Base-by-base conservation (phyloP, 2,888 invertebrate genomes). In the Drosophila cognata region DNA sequence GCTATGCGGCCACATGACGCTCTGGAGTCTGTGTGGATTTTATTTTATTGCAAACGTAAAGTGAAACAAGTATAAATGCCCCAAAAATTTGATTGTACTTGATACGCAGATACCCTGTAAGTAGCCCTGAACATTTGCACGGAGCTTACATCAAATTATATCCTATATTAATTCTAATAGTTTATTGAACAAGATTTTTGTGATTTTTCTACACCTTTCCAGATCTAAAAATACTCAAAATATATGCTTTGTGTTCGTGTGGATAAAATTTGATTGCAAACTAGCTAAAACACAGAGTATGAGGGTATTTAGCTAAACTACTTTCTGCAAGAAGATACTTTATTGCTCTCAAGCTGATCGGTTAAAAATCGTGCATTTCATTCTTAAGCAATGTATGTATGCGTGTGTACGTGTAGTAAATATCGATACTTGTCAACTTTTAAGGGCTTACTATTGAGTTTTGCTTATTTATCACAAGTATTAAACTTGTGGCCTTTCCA, bases 11-110 rank as follows among this genome's bases (percentile, higher is more conserved):
- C 74, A 76, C 73, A 76, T 77, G 67, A 58, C 67, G 78, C 78
- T 71, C 36, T 71, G 60, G 65, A 64, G 73, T 73, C 62, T 65
- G 81, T 76, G 86, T 63, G 85, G 82, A 89, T 89, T 85, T 89
- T 88, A 85, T 85, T 85, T 85, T 85, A 85, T 85, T 85, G 67
- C 89, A 82, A 88, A 77, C 77, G 82, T 78, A 72, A 76, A 85
- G 88, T 76, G 84, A 89, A 89, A 69, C 70, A 62, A 68, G 53
- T 53, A 69, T 57, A 68, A 43, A 48, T 21, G 35, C 28, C 4
- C 21, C 0, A 38, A 21, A 3, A 56, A 29, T 38, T 11, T 18
- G 6, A 13, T 6, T 41, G 13, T 13, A 33, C 33, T 16, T 41
- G 41, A 31, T 43, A 16, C 8, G 7, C 6, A 29, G 16, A 62